A percentile compares a stretch with the other conserved stretches of the same genome.
These are phyloP conservation scores for Megamerina dolium DNA, from an alignment of 2,888 invertebrate genomes.

Conservation along the genomic window DNA sequence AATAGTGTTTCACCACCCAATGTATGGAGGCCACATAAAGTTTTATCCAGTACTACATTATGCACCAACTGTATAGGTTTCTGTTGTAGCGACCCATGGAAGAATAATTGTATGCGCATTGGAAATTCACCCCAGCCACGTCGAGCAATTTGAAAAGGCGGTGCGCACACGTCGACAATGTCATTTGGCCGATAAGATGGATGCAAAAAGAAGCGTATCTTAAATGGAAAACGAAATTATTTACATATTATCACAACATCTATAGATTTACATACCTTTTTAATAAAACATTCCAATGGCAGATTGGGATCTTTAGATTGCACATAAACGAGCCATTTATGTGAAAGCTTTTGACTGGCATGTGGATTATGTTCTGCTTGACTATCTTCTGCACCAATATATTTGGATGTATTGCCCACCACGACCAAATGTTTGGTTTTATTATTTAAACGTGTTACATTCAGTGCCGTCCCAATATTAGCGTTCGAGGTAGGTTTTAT, in stretches of 20 bases:
- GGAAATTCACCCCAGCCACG: conserved; percentile 94
- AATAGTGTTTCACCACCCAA: conserved; percentile 75
- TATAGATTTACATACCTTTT: conserved; percentile 55
- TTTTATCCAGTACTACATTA: conserved; percentile 71
- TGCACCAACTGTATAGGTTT: conserved; percentile 76
- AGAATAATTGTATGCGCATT: conserved; percentile 72
- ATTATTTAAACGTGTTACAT: conserved; percentile 38
- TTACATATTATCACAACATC: not conserved
- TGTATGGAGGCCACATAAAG: conserved; percentile 77
- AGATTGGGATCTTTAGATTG: conserved; percentile 58
- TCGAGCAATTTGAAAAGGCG: conserved; percentile 77
- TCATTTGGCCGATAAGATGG: conserved; percentile 84
- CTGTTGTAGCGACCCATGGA: conserved; percentile 62
- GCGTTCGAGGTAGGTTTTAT: no score
- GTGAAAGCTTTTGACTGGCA: conserved; percentile 67
- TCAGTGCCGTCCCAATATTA: conserved; percentile 17
- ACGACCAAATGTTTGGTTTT: conserved; percentile 54
- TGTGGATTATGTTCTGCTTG: conserved; percentile 41
- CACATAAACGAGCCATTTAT: conserved; percentile 89
- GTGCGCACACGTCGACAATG: conserved; percentile 68
- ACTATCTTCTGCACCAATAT: conserved; percentile 56
- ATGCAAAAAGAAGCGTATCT: conserved; percentile 67
- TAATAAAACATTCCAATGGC: conserved; percentile 59
- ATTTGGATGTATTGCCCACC: conserved; percentile 74
- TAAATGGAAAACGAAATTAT: not conserved